These are phyloP conservation scores for Panagrolaimus sp. DNA, from an alignment of 1,140 invertebrate species.

Conservation along the genomic window DNA sequence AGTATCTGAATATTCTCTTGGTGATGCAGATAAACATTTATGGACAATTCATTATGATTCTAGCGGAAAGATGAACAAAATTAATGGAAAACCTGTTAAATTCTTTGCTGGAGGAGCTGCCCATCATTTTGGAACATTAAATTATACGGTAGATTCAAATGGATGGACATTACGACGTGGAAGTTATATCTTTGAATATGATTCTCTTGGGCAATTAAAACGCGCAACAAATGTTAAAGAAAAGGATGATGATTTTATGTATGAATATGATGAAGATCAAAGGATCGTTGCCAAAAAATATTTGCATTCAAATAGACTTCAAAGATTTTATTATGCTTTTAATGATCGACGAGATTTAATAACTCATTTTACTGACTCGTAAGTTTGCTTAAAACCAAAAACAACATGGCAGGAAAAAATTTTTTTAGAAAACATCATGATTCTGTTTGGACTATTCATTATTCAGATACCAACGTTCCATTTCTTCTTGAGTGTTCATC, in stretches of 20 bases:
- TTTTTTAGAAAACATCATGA: background rate
- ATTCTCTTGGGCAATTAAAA: background rate
- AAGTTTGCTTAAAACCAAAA: background rate
- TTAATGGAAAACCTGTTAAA: background rate
- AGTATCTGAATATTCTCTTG: background rate
- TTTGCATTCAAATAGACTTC: background rate
- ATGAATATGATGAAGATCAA: slow-evolving; percentile 5
- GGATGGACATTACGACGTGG: slow-evolving; percentile 4
- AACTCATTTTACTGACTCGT: slow-evolving; percentile 6
- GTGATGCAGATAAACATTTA: slow-evolving; percentile 1
- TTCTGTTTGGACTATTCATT: slow-evolving; percentile 4
- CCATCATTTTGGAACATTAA: background rate
- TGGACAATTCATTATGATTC: background rate
- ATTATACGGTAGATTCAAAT: background rate
- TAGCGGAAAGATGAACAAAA: background rate
- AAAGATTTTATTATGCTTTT: slow-evolving; percentile 1
- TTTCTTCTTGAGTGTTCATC: slow-evolving; percentile 1
- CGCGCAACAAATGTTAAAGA: background rate
- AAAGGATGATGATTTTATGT: background rate
- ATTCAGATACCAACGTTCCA: background rate
- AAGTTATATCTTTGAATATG: background rate
- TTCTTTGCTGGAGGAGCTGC: background rate
- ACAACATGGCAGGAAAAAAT: too few species aligned
- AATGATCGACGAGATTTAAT: background rate
- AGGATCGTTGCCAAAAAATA: background rate